These are phyloP conservation scores for Zootermopsis nevadensis DNA, from an alignment of 2,888 invertebrate genomes.

Conservation along the genomic window DNA sequence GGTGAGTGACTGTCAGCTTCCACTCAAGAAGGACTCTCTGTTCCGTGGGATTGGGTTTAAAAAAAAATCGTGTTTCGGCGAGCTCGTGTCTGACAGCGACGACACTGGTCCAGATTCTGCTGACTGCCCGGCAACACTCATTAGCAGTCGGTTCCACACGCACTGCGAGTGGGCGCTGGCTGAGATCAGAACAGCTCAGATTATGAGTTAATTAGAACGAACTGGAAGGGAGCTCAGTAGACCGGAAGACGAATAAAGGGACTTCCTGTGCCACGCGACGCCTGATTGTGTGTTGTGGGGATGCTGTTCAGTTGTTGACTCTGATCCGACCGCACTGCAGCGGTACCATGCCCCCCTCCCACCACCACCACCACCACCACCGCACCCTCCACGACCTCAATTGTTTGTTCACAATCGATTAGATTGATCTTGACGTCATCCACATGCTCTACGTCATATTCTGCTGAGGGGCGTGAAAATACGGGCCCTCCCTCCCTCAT, in stretches of 20 bases:
- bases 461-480: slow-evolving; percentile 39
- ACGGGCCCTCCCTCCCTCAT: slow-evolving; percentile 5
- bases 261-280: neutral
- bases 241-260: slow-evolving; percentile 20
- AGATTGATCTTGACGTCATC: slow-evolving; percentile 36
- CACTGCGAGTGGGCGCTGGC: neutral
- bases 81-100: too few species aligned
- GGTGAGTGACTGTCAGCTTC: too few species aligned
- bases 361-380: too few species aligned
- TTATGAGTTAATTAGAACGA: slow-evolving; percentile 34
- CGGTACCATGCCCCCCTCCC: neutral
- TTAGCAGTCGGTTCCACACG: slow-evolving; percentile 3
- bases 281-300: neutral
- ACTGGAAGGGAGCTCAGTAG: slow-evolving; percentile 13
- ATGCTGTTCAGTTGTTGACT: neutral
- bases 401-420: slow-evolving; percentile 44
- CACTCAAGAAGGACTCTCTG: too few species aligned
- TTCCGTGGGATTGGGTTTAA: too few species aligned
- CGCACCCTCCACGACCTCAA: slow-evolving; percentile 9
- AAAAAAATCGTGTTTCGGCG: too few species aligned
- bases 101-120: too few species aligned
- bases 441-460: slow-evolving; percentile 28
- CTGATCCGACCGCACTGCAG: slow-evolving; percentile 22
- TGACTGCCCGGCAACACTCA: neutral
- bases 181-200: neutral